These are phyloP conservation scores for Larimichthys polyactis DNA, from an alignment of 2,113 vertebrate species.

Conservation along the genomic window DNA sequence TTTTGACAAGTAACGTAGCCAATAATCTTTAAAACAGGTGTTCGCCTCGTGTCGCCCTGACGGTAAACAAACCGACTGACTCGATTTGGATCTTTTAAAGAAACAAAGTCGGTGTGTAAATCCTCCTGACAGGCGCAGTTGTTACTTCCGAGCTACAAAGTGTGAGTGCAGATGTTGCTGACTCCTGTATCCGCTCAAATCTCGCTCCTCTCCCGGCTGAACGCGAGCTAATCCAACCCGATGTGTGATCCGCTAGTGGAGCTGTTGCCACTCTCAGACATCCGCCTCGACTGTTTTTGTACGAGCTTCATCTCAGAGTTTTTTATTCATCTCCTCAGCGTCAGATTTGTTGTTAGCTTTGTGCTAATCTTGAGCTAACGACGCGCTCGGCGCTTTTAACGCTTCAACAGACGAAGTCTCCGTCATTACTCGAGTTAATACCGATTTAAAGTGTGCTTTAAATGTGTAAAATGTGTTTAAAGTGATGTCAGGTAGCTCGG, in stretches of 20 bases:
- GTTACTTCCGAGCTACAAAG: constrained; percentile 60
- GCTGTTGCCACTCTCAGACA: neutral
- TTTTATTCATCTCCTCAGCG: neutral
- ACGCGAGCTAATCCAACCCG: neutral
- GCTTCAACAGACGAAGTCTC: neutral
- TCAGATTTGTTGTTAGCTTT: constrained; percentile 35
- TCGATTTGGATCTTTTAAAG: too few species aligned
- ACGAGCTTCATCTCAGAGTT: neutral
- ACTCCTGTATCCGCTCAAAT: constrained; percentile 9
- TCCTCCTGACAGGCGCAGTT: constrained; percentile 44
- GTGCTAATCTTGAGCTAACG: constrained; percentile 7
- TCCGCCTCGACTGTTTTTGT: neutral
- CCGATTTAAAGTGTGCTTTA: too few species aligned
- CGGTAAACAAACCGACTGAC: neutral
- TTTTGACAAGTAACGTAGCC: neutral
- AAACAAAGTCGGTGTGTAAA: neutral
- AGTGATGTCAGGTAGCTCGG: neutral
- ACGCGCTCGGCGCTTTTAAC: neutral
- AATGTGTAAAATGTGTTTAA: too few species aligned
- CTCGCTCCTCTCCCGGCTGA: constrained; percentile 30
- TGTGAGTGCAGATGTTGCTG: constrained; percentile 53
- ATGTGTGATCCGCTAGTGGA: neutral
- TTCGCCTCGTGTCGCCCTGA: neutral
- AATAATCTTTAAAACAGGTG: too few species aligned
- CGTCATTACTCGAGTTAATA: neutral